These are phyloP conservation scores for Alviniconcha strummeri DNA, from an alignment of 2,888 invertebrate species.

Conservation along the genomic window DNA sequence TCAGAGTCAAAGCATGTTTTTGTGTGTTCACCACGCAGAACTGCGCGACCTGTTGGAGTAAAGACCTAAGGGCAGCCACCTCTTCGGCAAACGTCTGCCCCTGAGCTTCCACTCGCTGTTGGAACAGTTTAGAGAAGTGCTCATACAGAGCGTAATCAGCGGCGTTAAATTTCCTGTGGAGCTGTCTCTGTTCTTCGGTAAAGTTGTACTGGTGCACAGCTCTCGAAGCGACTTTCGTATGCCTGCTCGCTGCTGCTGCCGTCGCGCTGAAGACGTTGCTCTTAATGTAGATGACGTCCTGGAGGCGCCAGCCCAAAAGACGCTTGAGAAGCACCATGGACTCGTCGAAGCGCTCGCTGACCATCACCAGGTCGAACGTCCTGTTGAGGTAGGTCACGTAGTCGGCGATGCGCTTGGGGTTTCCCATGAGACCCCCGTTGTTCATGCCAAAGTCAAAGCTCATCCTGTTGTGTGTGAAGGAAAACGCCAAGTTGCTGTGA, in stretches of 20 bases:
- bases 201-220: not conserved
- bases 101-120: constrained; percentile 26
- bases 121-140: constrained; percentile 30
- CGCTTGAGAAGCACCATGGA: constrained; percentile 49
- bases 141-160: constrained; percentile 40
- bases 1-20: constrained; percentile 26
- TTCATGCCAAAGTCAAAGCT: constrained; percentile 38
- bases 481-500: not conserved
- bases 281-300: constrained; percentile 46
- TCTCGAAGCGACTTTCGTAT: not conserved
- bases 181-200: constrained; percentile 17
- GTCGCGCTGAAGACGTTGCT: constrained; percentile 12
- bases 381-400: constrained; percentile 31
- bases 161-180: constrained; percentile 17
- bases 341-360: constrained; percentile 49
- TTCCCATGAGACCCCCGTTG: not conserved
- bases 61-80: constrained; percentile 29
- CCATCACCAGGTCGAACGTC: constrained; percentile 49
- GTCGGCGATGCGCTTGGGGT: not conserved
- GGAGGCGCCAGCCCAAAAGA: constrained; percentile 46
- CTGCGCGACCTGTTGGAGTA: constrained; percentile 14
- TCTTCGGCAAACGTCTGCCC: constrained; percentile 36
- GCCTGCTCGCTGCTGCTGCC: not conserved
- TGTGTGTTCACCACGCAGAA: constrained; percentile 27
- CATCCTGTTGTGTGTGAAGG: constrained; percentile 39